Base-by-base conservation (phyloP, 2,888 invertebrate genomes). In the Prosopocoilus inquinatus region DNA sequence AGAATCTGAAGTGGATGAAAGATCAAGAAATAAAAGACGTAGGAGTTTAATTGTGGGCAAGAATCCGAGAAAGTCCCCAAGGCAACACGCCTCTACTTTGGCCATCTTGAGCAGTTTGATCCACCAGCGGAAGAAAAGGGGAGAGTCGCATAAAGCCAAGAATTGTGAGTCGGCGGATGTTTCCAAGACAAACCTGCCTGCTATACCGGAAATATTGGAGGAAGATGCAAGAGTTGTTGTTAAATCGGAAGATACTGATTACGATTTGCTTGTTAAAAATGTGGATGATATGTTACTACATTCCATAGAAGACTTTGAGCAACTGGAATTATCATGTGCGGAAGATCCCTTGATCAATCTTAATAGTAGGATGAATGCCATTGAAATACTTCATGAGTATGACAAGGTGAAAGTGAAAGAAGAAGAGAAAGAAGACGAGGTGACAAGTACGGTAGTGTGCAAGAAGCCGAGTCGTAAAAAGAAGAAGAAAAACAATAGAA, bases 31-130 rank as follows among this genome's bases (percentile, higher is more conserved):
- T 47, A 73, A 48, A 50, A 54, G 53, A 47, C 46, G 53, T 47
- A 61, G 61, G 9, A 53, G 57, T 15, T 16, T 58, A 13, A n/a
- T 50, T 36, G 12, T 53, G 5, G 82, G 82, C 45, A 79, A 79
- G 32, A 86, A 85, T 58, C 89, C 92, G 0, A 79, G 94, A 38
- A 93, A 93, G 70, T 92, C 91, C 0, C 94, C 94, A 0, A 80
- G 94, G 15, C 93, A 93, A 72, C 93, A 94, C 71, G 93, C 93
- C 0, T 92, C 92, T 0, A 94, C 94, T 0, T 75, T 92, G 56
- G 93, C 93, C 0, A 90, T 93, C 54, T 84, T 93, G 2, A 87
- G 87, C 38, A 85, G 86, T 50, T 74, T 88, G 15, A 77, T 86
- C 7, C 81, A 85, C 34, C 78, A 82, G 47, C 75, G 83, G 53